These are phyloP conservation scores for Tinea trinotella DNA, from an alignment of 2,888 invertebrate species.

Conservation along the genomic window DNA sequence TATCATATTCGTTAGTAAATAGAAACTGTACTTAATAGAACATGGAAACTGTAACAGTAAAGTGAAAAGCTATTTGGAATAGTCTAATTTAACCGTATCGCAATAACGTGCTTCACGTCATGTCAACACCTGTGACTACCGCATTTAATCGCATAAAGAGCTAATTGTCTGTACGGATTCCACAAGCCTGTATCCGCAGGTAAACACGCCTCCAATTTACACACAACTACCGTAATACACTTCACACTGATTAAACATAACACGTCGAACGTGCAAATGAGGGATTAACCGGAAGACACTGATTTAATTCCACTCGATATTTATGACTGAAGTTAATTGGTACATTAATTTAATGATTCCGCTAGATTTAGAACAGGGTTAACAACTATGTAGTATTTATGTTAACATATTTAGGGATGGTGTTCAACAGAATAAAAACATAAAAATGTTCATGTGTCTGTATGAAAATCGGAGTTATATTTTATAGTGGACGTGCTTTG, in stretches of 20 bases:
- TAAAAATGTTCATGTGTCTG: constrained; percentile 38
- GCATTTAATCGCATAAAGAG: constrained; percentile 64
- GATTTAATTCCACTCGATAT: constrained; percentile 56
- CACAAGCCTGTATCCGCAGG: constrained; percentile 33
- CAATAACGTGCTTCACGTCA: not conserved
- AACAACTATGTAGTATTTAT: constrained; percentile 9
- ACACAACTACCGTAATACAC: constrained; percentile 26
- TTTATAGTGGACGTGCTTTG: constrained; percentile 65
- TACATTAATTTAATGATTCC: not conserved
- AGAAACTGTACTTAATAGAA: no score
- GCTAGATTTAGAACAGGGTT: not conserved
- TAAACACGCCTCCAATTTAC: constrained; percentile 53
- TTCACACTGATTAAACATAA: constrained; percentile 18
- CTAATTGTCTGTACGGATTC: constrained; percentile 68
- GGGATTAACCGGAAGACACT: constrained; percentile 42
- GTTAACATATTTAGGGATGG: constrained; percentile 2
- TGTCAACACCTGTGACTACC: constrained; percentile 48
- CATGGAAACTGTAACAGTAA: no score
- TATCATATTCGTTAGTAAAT: no score
- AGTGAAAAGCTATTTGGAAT: constrained; percentile 3
- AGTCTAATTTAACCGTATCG: constrained; percentile 14
- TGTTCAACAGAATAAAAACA: constrained; percentile 45
- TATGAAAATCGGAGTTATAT: constrained; percentile 68
- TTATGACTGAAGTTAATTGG: constrained; percentile 33
- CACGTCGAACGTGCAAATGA: constrained; percentile 45